Evolutionary conservation across 2,888 invertebrate species (phyloP), one percentile per base, ranked within the genome.

Genomic region (Andrena bicolor): DNA sequence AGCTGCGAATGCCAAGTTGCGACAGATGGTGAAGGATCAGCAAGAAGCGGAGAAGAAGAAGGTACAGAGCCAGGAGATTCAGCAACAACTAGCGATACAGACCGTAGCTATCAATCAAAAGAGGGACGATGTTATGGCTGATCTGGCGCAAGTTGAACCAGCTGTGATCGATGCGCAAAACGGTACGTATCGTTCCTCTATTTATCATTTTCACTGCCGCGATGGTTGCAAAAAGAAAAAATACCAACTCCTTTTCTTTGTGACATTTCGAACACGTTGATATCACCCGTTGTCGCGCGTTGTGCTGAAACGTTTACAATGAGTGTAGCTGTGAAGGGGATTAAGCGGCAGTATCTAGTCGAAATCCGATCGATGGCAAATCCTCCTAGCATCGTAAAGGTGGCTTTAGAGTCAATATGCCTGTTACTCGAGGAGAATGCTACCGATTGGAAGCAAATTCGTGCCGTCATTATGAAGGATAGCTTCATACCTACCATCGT

Each of bases 31-130:
- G 65, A 99, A 99, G 95, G 99, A 99, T 94, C 99, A 99, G 94
- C 99, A 99, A 92, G 99, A 99, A 94, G 99, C 99, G 1, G 99
- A 99, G 94, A 98, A 99, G 95, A 99, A 99, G 94, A 99, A 99
- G 94, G 98, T 98, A 51, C 98, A 99, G 91, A 98, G 98, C 91
- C 99, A 99, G 94, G 99, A 99, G 93, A 98, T 99, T 92, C 99
- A 99, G 94, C 96, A 94, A 80, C 95, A 95, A 87, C 94, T 97
- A 91, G 97, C 97, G 76, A 97, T 98, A 91, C 99, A 99, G 95
- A 99, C 98, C 0, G 96, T 98, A 80, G 97, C 98, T 92, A 99
- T 99, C 83, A 97, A 97, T 88, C 97, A 97, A 92, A 99, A 99
- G 94, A 97, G 98, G 88, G 96, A 97, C 87, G 97, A 97, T 93